Base-by-base conservation (phyloP, 1,140 invertebrate species). In the Lordiphosa clarofinis region DNA sequence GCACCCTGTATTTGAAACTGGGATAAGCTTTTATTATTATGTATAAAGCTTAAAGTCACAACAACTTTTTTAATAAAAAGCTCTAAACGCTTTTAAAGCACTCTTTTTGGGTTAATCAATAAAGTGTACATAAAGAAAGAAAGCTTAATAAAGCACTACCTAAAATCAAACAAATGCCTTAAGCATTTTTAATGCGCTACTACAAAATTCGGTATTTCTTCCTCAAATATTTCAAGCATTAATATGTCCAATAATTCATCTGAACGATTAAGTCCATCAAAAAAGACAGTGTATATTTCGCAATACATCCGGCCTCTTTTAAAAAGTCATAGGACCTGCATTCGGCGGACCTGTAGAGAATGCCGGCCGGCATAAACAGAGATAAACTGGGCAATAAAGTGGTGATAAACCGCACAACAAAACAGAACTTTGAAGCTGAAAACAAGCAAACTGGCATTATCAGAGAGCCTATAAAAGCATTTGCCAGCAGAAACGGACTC, bases 361-460 rank as follows among this genome's bases (percentile, higher is more conserved):
- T 33, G 70, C 74, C 74, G 74, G 74, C 74, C 71, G 71, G 71
- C 71, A 56, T 24, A 61, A 55, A 40, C 12, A 33, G 38, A 36
- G 43, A 53, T 49, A 57, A 71, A 42, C 40, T 39, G 47, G 57
- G 58, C 50, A 53, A 56, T 37, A 28, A 44, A 15, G 2, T 8
- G n/a, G 39, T 13, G 46, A 69, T 58, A 56, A 56, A 69, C 11
- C n/a, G 15, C 28, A 12, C 33, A 19, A 24, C 50, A 52, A 56
- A 65, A 50, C 49, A 54, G 64, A 58, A 37, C n/a, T 21, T 44
- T 48, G 47, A 68, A 60, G 24, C 49, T 54, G 64, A 69, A 54
- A 68, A 65, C 56, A 13, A 49, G 21, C 28, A 2, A 15, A 53
- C 19, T 8, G 21, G 33, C 28, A 47, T 65, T 58, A 75, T 43